Percentiles rank a stretch among this genome's conserved stretches.
Evolutionary conservation across 2,113 vertebrate species (phyloP).

Genomic region (Rostratula benghalensis): DNA sequence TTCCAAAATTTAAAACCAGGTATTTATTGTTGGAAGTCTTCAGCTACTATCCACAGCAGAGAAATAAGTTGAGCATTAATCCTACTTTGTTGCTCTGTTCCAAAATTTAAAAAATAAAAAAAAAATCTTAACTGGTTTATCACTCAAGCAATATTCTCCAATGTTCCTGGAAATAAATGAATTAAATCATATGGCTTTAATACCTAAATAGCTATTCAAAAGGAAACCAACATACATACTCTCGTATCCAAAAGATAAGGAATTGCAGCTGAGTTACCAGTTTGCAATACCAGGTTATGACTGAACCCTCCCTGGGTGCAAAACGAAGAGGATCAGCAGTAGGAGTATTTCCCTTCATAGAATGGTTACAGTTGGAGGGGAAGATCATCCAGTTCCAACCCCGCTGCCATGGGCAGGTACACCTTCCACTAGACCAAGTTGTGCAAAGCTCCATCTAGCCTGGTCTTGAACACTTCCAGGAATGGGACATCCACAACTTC

Average conservation of each 20-base stretch:
- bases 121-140: not conserved
- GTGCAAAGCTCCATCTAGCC: too few species aligned
- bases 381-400: too few species aligned
- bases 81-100: not conserved
- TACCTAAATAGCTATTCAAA: not conserved
- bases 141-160: not conserved
- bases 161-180: not conserved
- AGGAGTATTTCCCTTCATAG: not conserved
- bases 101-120: not conserved
- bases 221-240: not conserved
- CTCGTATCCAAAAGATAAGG: not conserved
- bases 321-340: not conserved
- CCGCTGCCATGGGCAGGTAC: too few species aligned
- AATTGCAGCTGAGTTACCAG: not conserved
- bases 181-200: not conserved
- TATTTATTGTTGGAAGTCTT: not conserved
- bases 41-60: not conserved
- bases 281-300: not conserved
- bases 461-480: too few species aligned
- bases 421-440: too few species aligned
- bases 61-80: not conserved
- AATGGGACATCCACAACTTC: too few species aligned
- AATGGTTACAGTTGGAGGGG: too few species aligned
- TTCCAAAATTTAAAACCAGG: not conserved
- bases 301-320: not conserved